A percentile compares a stretch with the other conserved stretches of the same genome.
These are phyloP conservation scores for Drosophila neutralis DNA, from an alignment of 2,888 invertebrate species.

Conservation along the genomic window DNA sequence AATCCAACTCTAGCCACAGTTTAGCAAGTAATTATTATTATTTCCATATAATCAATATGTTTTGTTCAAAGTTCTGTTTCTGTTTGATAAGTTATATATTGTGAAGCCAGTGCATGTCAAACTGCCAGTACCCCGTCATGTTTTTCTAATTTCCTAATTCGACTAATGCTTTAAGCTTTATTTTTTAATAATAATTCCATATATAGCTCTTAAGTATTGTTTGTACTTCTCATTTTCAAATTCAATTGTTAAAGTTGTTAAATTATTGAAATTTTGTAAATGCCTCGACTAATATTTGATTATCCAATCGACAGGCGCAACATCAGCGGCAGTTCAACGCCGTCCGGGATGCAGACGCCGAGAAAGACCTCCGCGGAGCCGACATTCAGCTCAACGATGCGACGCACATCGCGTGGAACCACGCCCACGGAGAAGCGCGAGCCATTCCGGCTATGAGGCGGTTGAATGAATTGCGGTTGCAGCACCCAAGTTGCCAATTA, in stretches of 20 bases:
- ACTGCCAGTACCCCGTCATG: constrained; percentile 17
- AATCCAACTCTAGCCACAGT: constrained; percentile 25
- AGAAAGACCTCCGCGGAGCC: constrained; percentile 84
- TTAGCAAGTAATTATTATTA: constrained; percentile 64
- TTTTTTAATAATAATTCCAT: background rate
- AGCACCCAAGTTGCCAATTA: constrained; percentile 58
- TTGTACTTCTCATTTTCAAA: constrained; percentile 15
- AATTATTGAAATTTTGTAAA: background rate
- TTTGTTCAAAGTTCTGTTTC: constrained; percentile 21
- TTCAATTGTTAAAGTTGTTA: constrained; percentile 30
- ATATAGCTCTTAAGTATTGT: constrained; percentile 16
- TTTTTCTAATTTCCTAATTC: constrained; percentile 15
- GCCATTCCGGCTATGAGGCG: constrained; percentile 90
- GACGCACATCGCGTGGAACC: constrained; percentile 84
- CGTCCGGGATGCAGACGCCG: constrained; percentile 85
- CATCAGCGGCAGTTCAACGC: constrained; percentile 84
- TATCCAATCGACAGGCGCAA: constrained; percentile 76
- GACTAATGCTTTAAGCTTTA: constrained; percentile 28
- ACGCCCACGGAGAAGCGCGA: constrained; percentile 86
- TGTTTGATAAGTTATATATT: constrained; percentile 12
- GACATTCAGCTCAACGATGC: constrained; percentile 81
- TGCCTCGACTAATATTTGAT: constrained; percentile 19
- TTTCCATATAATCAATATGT: constrained; percentile 26
- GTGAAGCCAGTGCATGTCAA: constrained; percentile 36
- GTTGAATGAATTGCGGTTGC: constrained; percentile 1